Base-by-base conservation (phyloP, 2,888 invertebrate species). In the Hyalella azteca region DNA sequence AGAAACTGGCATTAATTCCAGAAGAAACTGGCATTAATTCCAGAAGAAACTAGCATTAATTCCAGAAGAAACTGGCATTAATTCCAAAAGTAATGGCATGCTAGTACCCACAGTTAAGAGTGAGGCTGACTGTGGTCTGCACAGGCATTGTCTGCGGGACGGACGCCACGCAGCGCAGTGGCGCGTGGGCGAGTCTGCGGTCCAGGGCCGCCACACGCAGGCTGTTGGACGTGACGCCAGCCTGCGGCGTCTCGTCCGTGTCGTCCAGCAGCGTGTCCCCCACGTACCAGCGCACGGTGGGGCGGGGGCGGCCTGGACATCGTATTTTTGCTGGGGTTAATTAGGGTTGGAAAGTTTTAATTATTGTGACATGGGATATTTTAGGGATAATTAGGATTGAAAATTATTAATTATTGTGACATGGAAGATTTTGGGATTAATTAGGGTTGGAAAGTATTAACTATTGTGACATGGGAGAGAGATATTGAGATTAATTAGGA, bases 251-350 rank as follows among this genome's bases (percentile, higher is more conserved):
- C 66, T 66, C 66, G 66, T 66, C 32, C 36, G 66, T 36, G 66
- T 66, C 66, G 66, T 66, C 66, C 66, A 66, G 22, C 36, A 66
- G 66, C 66, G 66, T 66, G 15, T 32, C 39, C 2, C 66, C 66
- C 36, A 66, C 29, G 66, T 66, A 66, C 66, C 66, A 66, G 36
- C 32, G 66, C 66, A 66, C 66, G 9, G 15, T 32, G 26, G 66
- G 66, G 2, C 15, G 66, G 2, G 66, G 66, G 36, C 66, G 66
- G 36, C 66, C 66, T 66, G 66, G 36, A 15, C 36, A 11, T 7
- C 39, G 54, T n/a, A n/a, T n/a, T n/a, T n/a, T n/a, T n/a, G n/a
- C n/a, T n/a, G n/a, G n/a, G n/a, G n/a, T n/a, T n/a, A n/a, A n/a
- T n/a, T n/a, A n/a, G n/a, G n/a, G n/a, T n/a, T n/a, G n/a, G n/a